A percentile compares a stretch with the other conserved stretches of the same genome.
Conservation (phyloP, 2,113 vertebrate species). For the Limanda limanda region DNA sequence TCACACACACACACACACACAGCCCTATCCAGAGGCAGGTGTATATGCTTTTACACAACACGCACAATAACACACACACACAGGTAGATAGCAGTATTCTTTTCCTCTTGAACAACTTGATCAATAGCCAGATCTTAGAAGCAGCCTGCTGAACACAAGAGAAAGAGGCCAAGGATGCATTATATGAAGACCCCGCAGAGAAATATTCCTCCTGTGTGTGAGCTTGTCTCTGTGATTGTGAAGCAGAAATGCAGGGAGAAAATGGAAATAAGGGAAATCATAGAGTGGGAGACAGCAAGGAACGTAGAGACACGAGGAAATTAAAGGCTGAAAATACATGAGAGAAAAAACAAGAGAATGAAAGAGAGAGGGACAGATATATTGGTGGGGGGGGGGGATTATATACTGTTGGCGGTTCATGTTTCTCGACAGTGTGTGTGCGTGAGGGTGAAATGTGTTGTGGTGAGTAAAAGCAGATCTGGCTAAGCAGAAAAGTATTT, state of each 20-base stretch:
- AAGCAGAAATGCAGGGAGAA: conserved; percentile 16
- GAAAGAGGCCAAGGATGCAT: conserved; percentile 36
- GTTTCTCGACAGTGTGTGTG: conserved; percentile 38
- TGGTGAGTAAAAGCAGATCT: conserved; percentile 34
- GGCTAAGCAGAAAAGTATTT: conserved; percentile 54
- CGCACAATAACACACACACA: background rate
- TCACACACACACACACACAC: conserved; percentile 9
- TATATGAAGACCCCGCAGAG: conserved; percentile 21
- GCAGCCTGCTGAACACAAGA: conserved; percentile 28
- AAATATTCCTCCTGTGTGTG: conserved; percentile 14
- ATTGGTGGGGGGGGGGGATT: conserved; percentile 6
- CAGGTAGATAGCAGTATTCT: conserved; percentile 24
- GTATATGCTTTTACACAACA: conserved; percentile 20
- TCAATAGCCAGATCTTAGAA: conserved; percentile 51
- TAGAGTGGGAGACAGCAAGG: background rate
- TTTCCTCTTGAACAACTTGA: conserved; percentile 52
- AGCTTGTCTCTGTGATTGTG: conserved; percentile 17
- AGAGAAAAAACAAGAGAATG: conserved; percentile 31
- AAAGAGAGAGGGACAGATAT: background rate
- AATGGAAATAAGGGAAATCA: conserved; percentile 1
- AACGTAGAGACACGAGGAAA: conserved; percentile 18
- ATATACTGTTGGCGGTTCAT: conserved; percentile 23
- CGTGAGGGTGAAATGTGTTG: conserved; percentile 46
- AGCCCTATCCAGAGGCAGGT: conserved; percentile 21
- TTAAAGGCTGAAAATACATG: conserved; percentile 14